These are phyloP conservation scores for Acleris holmiana DNA, from an alignment of 2,888 invertebrate genomes.

Conservation along the genomic window DNA sequence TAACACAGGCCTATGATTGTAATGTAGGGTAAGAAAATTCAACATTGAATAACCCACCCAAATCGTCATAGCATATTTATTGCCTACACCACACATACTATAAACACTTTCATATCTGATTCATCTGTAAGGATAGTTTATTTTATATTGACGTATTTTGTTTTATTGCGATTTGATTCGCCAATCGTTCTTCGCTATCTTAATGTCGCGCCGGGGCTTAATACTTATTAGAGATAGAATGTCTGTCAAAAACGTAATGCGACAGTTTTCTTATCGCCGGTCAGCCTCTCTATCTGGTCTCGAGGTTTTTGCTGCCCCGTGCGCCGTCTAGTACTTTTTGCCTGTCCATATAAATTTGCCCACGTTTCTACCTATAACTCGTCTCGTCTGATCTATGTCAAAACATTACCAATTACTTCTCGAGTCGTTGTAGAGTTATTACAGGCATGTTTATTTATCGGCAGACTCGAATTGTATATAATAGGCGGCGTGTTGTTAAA, in stretches of 20 bases:
- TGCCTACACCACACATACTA: too few species aligned
- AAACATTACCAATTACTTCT: slow-evolving; percentile 70
- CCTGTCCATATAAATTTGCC: slow-evolving; percentile 44
- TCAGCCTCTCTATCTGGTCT: slow-evolving; percentile 28
- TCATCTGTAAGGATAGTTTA: not conserved
- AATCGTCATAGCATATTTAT: too few species aligned
- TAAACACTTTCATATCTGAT: too few species aligned
- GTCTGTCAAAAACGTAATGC: slow-evolving; percentile 35
- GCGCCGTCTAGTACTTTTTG: slow-evolving; percentile 27
- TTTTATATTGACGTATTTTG: not conserved
- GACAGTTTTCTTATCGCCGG: slow-evolving; percentile 35
- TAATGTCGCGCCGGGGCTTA: slow-evolving; percentile 23
- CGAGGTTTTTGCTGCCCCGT: slow-evolving; percentile 30
- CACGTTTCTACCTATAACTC: slow-evolving; percentile 54
- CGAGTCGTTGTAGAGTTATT: slow-evolving; percentile 71
- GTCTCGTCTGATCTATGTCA: slow-evolving; percentile 59
- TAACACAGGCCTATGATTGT: too few species aligned
- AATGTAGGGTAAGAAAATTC: too few species aligned
- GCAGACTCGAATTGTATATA: slow-evolving; percentile 44
- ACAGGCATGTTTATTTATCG: slow-evolving; percentile 67
- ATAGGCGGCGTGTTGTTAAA: slow-evolving; percentile 29
- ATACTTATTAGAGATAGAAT: slow-evolving; percentile 32
- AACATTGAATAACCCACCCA: too few species aligned
- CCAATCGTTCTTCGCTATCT: slow-evolving; percentile 22
- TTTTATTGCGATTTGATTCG: slow-evolving; percentile 10